Percentiles rank a stretch among this genome's conserved stretches.
phyloP scores from a whole-genome alignment of 2,888 invertebrate species.

The Belgica antarctica region DNA sequence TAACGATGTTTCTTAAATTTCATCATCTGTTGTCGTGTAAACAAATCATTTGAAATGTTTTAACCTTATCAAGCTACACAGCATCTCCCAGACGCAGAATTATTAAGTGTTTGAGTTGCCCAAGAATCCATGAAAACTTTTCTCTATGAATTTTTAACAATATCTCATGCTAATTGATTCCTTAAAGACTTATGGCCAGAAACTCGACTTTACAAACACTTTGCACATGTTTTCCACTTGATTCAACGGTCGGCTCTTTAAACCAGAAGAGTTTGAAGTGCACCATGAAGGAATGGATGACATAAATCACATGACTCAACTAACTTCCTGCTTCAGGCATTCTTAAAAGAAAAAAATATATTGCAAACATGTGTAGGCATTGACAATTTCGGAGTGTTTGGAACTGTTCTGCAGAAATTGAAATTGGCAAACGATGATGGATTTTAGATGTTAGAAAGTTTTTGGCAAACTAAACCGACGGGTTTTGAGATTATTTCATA shows the following conservation, averaged over 20 bases:
- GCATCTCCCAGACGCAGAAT: too few relatives aligned
- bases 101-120: not conserved
- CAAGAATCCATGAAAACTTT: not conserved
- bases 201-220: not conserved
- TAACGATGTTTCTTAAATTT: not conserved
- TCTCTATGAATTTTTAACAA: too few relatives aligned
- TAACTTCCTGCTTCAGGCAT: not conserved
- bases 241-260: not conserved
- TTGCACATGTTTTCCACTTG: constrained; percentile 26
- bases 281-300: not conserved
- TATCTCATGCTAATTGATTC: not conserved
- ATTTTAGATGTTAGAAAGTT: too few relatives aligned
- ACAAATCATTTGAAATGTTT: constrained; percentile 13
- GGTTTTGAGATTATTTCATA: too few relatives aligned
- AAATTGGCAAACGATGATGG: too few relatives aligned
- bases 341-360: not conserved
- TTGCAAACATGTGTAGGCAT: too few relatives aligned
- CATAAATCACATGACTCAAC: constrained; percentile 22
- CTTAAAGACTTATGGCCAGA: not conserved
- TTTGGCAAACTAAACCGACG: too few relatives aligned
- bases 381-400: too few relatives aligned
- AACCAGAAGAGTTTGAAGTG: constrained; percentile 15
- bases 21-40: not conserved
- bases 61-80: too few relatives aligned
- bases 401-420: too few relatives aligned